Evolutionary conservation across 2,888 invertebrate species (phyloP).

Genomic region (Agapostemon virescens): DNA sequence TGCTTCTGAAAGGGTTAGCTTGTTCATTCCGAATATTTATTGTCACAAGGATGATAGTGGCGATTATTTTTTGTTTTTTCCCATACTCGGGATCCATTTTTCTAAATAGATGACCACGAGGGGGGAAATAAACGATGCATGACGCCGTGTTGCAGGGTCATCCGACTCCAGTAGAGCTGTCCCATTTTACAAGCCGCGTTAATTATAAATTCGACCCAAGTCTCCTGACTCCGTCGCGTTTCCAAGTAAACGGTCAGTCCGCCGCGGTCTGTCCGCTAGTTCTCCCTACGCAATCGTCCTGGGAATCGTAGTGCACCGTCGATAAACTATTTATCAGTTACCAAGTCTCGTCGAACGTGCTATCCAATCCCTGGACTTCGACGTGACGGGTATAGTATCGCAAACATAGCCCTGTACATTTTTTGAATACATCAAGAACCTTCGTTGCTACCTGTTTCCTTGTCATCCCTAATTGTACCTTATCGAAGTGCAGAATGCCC

Average conservation of each 20-base stretch:
- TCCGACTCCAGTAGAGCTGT: slow-evolving; percentile 67
- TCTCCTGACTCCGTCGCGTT: slow-evolving; percentile 55
- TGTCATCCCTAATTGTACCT: too few species aligned
- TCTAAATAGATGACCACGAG: slow-evolving; percentile 27
- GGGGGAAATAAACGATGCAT: slow-evolving; percentile 31
- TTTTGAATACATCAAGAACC: not conserved
- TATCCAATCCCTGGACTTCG: not conserved
- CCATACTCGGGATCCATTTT: not conserved
- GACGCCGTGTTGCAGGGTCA: slow-evolving; percentile 42
- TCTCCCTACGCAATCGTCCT: slow-evolving; percentile 50
- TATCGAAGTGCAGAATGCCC: not conserved
- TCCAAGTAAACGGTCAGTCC: slow-evolving; percentile 67
- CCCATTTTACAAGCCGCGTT: slow-evolving; percentile 73
- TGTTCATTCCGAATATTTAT: too few species aligned
- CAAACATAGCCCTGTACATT: not conserved
- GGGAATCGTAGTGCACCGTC: slow-evolving; percentile 53
- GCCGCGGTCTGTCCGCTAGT: slow-evolving; percentile 44
- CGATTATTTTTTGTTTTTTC: not conserved
- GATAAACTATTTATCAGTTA: slow-evolving; percentile 59
- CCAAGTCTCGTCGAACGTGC: slow-evolving; percentile 15
- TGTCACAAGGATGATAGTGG: too few species aligned
- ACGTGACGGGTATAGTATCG: not conserved
- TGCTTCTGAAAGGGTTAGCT: too few species aligned
- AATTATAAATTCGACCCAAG: slow-evolving; percentile 74
- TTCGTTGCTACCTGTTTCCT: not conserved